Evolutionary conservation across 2,113 vertebrate genomes (phyloP), one percentile per base, ranked within the genome.

Genomic region (Prietella phreatophila): DNA sequence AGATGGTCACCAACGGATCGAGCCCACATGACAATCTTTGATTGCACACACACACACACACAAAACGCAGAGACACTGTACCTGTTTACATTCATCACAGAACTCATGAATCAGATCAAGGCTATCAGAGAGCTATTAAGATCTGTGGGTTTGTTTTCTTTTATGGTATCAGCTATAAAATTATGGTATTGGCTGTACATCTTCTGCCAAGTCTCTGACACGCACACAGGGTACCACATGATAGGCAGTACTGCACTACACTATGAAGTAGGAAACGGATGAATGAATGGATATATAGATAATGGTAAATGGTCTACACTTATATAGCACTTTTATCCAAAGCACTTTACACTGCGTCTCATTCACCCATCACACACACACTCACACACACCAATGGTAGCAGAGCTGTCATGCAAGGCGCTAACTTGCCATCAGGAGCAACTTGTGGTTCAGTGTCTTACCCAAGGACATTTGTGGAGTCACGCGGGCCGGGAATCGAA

Each of bases 51-150:
- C 75, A 50, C 1, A 47, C 9, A 47, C 42, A 47, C 73, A 76
- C 36, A 47, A 20, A 39, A 19, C 5, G 9, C 19, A 22, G 19
- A 39, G 71, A 39, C 36, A 22, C 33, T 25, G 4, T 36, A 69
- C 39, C n/a, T 84, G 42, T 19, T 55, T 56, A 81, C 67, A 71
- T 56, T 0, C 27, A 22, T 30, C 50, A 80, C 19, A n/a, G 22
- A 60, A 25, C 53, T 53, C 55, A 75, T 82, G 60, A 73, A 82
- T 85, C 50, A 81, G 61, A 61, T 81, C 22, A 55, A 53, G 60
- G 63, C 50, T 76, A 85, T 47, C 53, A 33, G 63, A 85, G 79
- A 81, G 73, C 65, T 58, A 76, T 82, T 89, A 76, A 82, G 58
- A 85, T 82, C 84, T 75, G 30, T n/a, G 42, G 56, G 67, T 86